phyloP scores from a whole-genome alignment of 2,113 vertebrate species.

The Tetrax tetrax region DNA sequence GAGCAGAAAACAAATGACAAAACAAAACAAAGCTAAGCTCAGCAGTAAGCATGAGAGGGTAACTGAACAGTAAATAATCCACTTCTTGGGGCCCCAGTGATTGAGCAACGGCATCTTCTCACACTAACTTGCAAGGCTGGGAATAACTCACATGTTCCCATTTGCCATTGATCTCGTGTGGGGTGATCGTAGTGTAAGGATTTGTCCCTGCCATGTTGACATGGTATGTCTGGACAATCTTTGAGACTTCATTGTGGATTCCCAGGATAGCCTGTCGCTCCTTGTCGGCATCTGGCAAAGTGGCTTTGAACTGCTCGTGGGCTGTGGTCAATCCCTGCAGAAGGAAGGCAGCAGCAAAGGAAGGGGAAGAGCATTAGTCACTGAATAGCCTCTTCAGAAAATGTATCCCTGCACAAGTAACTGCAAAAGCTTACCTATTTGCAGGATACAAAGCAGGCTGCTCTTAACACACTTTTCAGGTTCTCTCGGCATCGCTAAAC shows the following conservation, averaged over 20 bases:
- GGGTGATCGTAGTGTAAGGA: slow-evolving; percentile 95
- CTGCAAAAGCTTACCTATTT: neutral
- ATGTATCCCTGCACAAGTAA: neutral
- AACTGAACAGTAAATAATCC: neutral
- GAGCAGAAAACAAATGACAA: neutral
- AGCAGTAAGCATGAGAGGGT: neutral
- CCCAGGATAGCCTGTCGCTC: slow-evolving; percentile 94
- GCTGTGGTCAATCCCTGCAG: slow-evolving; percentile 92
- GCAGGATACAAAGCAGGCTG: neutral
- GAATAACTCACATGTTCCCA: slow-evolving; percentile 92
- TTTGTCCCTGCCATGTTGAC: slow-evolving; percentile 96
- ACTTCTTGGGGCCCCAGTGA: neutral
- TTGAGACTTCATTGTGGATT: slow-evolving; percentile 96
- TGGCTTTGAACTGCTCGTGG: slow-evolving; percentile 98
- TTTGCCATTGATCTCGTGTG: slow-evolving; percentile 95
- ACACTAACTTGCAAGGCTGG: neutral
- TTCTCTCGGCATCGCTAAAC: neutral
- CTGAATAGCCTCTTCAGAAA: neutral
- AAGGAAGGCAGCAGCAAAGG: neutral
- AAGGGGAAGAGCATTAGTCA: neutral
- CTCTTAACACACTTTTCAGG: neutral
- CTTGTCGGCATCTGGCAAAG: slow-evolving; percentile 95
- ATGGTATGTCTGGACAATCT: slow-evolving; percentile 97
- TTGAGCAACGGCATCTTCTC: neutral
- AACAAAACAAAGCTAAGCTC: neutral